phyloP scores from a whole-genome alignment of 2,113 vertebrate species.

The Nematolebias whitei region DNA sequence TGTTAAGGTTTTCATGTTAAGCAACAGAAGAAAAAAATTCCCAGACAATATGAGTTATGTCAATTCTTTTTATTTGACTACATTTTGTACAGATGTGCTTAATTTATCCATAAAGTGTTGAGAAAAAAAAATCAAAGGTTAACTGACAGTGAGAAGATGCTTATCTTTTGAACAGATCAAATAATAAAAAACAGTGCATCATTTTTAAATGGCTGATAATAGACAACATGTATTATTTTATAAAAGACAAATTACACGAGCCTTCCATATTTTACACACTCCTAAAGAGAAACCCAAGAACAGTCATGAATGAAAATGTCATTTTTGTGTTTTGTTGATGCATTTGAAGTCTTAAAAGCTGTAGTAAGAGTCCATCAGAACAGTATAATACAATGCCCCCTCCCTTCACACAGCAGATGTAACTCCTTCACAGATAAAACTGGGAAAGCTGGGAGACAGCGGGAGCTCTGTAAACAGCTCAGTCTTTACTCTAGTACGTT shows the following conservation, averaged over 20 bases:
- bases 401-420: slow-evolving; percentile 47
- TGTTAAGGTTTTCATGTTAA: neutral
- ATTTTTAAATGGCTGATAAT: neutral
- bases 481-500: slow-evolving; percentile 20
- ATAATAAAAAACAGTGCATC: neutral
- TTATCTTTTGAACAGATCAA: no score
- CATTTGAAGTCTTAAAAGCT: neutral
- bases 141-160: no score
- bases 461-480: slow-evolving; percentile 26
- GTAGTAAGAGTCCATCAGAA: slow-evolving; percentile 6
- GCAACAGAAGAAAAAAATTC: slow-evolving; percentile 13
- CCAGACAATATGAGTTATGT: slow-evolving; percentile 1
- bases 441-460: slow-evolving; percentile 17
- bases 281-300: neutral
- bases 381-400: slow-evolving; percentile 1
- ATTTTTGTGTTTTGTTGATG: no score
- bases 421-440: slow-evolving; percentile 35
- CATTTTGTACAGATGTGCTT: neutral
- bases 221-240: neutral
- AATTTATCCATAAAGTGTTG: neutral
- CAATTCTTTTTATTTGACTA: neutral
- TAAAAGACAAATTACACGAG: neutral
- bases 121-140: neutral
- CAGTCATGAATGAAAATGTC: neutral
- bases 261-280: neutral